Evolutionary conservation across 2,888 invertebrate species (phyloP).

Genomic region (Cristatella mucedo): DNA sequence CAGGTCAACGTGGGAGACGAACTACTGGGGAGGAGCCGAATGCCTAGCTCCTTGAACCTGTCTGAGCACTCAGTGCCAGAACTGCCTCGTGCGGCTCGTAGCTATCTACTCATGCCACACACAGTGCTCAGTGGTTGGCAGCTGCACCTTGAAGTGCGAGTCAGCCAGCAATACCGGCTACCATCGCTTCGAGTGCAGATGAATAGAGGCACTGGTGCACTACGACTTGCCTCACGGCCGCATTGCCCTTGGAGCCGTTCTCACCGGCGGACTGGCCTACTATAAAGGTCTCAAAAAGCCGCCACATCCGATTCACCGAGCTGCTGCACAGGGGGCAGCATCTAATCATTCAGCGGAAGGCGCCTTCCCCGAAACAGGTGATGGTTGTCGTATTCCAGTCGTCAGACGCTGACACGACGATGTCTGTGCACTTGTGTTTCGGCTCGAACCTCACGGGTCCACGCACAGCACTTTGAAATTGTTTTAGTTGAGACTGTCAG

Average conservation of each 20-base stretch:
- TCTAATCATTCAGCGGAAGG: too few relatives aligned
- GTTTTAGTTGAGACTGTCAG: too few relatives aligned
- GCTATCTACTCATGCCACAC: slow-evolving; percentile 17
- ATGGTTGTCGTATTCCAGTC: too few relatives aligned
- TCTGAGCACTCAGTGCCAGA: slow-evolving; percentile 48
- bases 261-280: too few relatives aligned
- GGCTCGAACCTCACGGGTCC: too few relatives aligned
- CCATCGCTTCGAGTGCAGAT: slow-evolving; percentile 49
- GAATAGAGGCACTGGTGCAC: slow-evolving; percentile 50
- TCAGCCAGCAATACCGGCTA: slow-evolving; percentile 25
- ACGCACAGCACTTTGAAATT: too few relatives aligned
- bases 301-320: too few relatives aligned
- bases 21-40: slow-evolving; percentile 60
- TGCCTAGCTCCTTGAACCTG: slow-evolving; percentile 53
- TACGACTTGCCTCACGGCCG: slow-evolving; percentile 50
- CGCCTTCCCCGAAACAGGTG: too few relatives aligned
- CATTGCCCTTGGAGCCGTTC: slow-evolving; percentile 44
- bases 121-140: slow-evolving; percentile 33
- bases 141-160: slow-evolving; percentile 30
- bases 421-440: too few relatives aligned
- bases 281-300: too few relatives aligned
- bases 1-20: slow-evolving; percentile 51
- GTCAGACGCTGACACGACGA: too few relatives aligned
- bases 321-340: too few relatives aligned
- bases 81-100: slow-evolving; percentile 48